Percentiles rank a stretch among this genome's conserved stretches.
phyloP scores from a whole-genome alignment of 2,888 invertebrate species.

The Pyralis farinalis region DNA sequence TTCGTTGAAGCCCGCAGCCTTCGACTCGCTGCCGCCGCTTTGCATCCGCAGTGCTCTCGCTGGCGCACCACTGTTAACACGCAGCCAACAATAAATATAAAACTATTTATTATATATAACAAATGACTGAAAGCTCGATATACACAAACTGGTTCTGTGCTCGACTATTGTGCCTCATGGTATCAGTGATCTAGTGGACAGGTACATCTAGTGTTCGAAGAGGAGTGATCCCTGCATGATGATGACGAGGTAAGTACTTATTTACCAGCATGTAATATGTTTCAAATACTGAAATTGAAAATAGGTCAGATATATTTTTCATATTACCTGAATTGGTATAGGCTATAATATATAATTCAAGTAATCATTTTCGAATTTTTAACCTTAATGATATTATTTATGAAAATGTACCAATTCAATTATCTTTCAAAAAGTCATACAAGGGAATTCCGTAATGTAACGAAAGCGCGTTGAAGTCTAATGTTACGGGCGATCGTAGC shows the following conservation, averaged over 20 bases:
- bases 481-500: slow-evolving; percentile 26
- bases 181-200: slow-evolving; percentile 51
- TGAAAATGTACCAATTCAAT: too few species aligned
- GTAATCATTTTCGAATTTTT: too few species aligned
- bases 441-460: not conserved
- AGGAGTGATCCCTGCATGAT: slow-evolving; percentile 37
- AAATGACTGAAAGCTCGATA: slow-evolving; percentile 24
- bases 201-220: slow-evolving; percentile 41
- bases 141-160: slow-evolving; percentile 38
- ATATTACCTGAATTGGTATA: too few species aligned
- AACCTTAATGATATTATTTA: too few species aligned
- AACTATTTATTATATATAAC: not conserved
- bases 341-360: too few species aligned
- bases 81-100: slow-evolving; percentile 21
- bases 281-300: too few species aligned
- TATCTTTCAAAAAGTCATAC: too few species aligned
- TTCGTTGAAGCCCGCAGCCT: slow-evolving; percentile 41
- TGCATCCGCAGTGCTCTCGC: slow-evolving; percentile 47
- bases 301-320: too few species aligned
- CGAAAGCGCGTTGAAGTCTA: slow-evolving; percentile 28
- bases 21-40: slow-evolving; percentile 34
- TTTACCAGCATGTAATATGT: too few species aligned
- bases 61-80: slow-evolving; percentile 50
- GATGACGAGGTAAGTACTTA: slow-evolving; percentile 46
- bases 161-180: slow-evolving; percentile 47